Percentiles rank a stretch among this genome's conserved stretches.
phyloP scores from a whole-genome alignment of 2,113 vertebrate genomes.

The Phodopus roborovskii region DNA sequence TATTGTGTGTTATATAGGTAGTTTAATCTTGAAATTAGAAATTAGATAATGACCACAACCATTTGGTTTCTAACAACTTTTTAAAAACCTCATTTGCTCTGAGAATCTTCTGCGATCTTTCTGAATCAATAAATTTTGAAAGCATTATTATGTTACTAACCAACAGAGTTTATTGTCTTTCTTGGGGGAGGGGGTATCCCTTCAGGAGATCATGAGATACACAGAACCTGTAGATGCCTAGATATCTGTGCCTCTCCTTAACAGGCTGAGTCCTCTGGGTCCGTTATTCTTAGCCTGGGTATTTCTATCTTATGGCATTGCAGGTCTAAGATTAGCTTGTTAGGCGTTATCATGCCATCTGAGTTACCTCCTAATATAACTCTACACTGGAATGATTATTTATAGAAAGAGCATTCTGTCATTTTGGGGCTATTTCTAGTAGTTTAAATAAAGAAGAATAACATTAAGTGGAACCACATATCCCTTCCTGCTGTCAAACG shows the following conservation, averaged over 20 bases:
- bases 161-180: slow-evolving; percentile 59
- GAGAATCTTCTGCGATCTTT: slow-evolving; percentile 12
- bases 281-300: slow-evolving; percentile 99
- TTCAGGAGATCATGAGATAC: slow-evolving; percentile 76
- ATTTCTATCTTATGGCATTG: slow-evolving; percentile 98
- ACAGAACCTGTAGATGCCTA: slow-evolving; percentile 79
- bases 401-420: slow-evolving; percentile 93
- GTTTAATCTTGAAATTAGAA: slow-evolving; percentile 8
- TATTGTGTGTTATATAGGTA: neutral
- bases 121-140: slow-evolving; percentile 55
- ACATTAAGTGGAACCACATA: slow-evolving; percentile 90
- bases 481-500: slow-evolving; percentile 91
- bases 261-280: slow-evolving; percentile 96
- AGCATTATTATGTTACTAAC: slow-evolving; percentile 55
- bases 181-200: neutral
- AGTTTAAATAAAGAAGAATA: slow-evolving; percentile 89
- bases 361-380: slow-evolving; percentile 96
- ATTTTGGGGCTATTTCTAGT: slow-evolving; percentile 94
- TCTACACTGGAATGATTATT: slow-evolving; percentile 95
- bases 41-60: neutral
- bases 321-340: slow-evolving; percentile 98
- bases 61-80: slow-evolving; percentile 26
- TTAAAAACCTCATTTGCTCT: slow-evolving; percentile 15
- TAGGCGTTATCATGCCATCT: slow-evolving; percentile 98
- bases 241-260: slow-evolving; percentile 83